phyloP scores from a whole-genome alignment of 2,113 vertebrate species.

The Eubucco bourcierii region DNA sequence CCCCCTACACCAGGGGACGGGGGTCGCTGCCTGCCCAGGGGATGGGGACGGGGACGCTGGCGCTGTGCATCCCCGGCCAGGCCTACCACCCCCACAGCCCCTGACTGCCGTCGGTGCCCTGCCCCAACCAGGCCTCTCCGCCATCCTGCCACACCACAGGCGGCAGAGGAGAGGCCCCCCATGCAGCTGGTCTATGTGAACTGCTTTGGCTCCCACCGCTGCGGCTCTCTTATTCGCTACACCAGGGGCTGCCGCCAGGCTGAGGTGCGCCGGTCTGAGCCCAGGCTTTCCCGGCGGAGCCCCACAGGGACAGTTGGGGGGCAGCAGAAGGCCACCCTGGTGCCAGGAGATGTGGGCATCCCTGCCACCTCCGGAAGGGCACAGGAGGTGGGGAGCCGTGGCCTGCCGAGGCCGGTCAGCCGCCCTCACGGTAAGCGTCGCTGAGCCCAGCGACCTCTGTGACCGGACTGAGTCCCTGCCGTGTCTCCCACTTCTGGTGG shows the following conservation, averaged over 20 bases:
- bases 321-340: rapidly evolving
- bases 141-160: rapidly evolving
- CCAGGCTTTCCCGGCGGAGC: neutral
- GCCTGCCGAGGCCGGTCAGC: rapidly evolving
- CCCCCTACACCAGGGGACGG: rapidly evolving
- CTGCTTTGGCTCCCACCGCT: constrained; percentile 65
- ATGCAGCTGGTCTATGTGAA: constrained; percentile 36
- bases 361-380: rapidly evolving
- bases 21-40: no score
- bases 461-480: neutral
- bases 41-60: rapidly evolving
- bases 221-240: constrained; percentile 16
- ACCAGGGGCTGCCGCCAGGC: rapidly evolving
- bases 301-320: rapidly evolving
- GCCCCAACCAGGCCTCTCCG: rapidly evolving
- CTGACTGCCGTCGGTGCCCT: rapidly evolving
- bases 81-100: rapidly evolving
- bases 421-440: rapidly evolving
- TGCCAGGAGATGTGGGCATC: rapidly evolving
- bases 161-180: neutral
- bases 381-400: rapidly evolving
- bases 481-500: neutral
- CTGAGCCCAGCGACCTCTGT: neutral
- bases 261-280: rapidly evolving
- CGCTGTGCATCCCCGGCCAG: rapidly evolving